Conservation (phyloP, 2,888 invertebrate species). For the Parasteatoda lunata region DNA sequence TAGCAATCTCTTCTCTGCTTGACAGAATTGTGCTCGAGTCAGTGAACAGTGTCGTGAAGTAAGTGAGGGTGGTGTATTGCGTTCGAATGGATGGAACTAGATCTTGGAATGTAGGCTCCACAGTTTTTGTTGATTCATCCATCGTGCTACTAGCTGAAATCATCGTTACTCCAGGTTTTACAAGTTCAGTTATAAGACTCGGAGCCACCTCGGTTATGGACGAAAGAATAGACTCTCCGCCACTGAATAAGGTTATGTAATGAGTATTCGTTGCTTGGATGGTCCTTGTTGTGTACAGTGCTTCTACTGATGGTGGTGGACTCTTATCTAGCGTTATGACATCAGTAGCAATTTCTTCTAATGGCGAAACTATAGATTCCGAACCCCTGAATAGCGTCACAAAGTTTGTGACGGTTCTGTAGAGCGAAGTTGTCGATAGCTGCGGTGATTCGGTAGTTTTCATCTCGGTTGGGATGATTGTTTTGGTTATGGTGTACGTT, state of each 20-base stretch:
- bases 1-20: slow-evolving; percentile 69
- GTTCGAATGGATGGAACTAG: slow-evolving; percentile 71
- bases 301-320: slow-evolving; percentile 22
- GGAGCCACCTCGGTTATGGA: slow-evolving; percentile 71
- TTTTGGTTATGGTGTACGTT: slow-evolving; percentile 64
- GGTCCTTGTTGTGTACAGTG: slow-evolving; percentile 78
- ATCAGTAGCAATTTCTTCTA: slow-evolving; percentile 71
- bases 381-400: slow-evolving; percentile 70
- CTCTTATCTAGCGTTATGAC: slow-evolving; percentile 60
- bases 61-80: slow-evolving; percentile 71
- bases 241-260: slow-evolving; percentile 86
- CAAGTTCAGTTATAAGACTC: slow-evolving; percentile 71
- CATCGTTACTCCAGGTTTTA: slow-evolving; percentile 26
- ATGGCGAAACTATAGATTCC: slow-evolving; percentile 70
- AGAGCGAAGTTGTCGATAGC: slow-evolving; percentile 80
- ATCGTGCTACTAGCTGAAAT: background rate
- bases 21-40: slow-evolving; percentile 70
- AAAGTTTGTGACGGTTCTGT: slow-evolving; percentile 78
- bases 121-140: slow-evolving; percentile 13
- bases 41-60: slow-evolving; percentile 71
- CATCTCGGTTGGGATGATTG: slow-evolving; percentile 72
- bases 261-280: slow-evolving; percentile 86
- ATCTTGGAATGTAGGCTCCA: slow-evolving; percentile 67
- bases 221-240: slow-evolving; percentile 76
- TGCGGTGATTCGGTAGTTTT: slow-evolving; percentile 69